A percentile compares a stretch with the other conserved stretches of the same genome.
Conservation (phyloP, 2,113 vertebrate genomes). For the Menura novaehollandiae region DNA sequence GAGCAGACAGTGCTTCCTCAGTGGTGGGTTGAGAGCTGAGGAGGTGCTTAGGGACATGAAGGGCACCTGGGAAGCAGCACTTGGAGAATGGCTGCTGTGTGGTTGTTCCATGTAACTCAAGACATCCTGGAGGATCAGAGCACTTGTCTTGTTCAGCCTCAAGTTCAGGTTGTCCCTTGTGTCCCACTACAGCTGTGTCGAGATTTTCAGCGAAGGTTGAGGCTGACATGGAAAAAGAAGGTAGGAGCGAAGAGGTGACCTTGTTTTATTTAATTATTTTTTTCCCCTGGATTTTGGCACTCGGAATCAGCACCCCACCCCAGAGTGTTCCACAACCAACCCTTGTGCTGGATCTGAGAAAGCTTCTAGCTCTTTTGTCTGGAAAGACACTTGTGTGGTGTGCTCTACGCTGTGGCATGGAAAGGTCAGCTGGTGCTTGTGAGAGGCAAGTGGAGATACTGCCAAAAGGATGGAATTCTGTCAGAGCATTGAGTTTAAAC, state of each 20-base stretch:
- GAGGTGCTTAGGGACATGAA: not conserved
- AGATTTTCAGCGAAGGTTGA: not conserved
- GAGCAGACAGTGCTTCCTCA: not conserved
- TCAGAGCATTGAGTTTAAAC: not conserved
- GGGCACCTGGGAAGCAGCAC: not conserved
- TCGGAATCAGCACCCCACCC: not conserved
- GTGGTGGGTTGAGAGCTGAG: not conserved
- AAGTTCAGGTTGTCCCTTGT: not conserved
- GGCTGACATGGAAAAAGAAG: not conserved
- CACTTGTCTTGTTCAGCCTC: not conserved
- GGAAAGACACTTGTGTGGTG: not conserved
- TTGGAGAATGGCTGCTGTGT: not conserved
- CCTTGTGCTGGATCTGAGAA: not conserved
- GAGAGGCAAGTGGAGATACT: not conserved
- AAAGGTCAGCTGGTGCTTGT: not conserved
- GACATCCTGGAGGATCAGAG: not conserved
- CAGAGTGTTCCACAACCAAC: not conserved
- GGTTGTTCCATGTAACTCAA: not conserved
- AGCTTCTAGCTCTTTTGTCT: not conserved
- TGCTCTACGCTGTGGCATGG: accelerated
- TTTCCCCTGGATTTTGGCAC: not conserved
- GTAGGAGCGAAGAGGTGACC: not conserved
- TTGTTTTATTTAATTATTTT: not conserved
- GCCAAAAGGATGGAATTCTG: not conserved
- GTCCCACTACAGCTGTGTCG: not conserved